Percentiles rank a stretch among this genome's conserved stretches.
phyloP scores from a whole-genome alignment of 2,797 vertebrate genomes.

The Mormyrops boulengeri region DNA sequence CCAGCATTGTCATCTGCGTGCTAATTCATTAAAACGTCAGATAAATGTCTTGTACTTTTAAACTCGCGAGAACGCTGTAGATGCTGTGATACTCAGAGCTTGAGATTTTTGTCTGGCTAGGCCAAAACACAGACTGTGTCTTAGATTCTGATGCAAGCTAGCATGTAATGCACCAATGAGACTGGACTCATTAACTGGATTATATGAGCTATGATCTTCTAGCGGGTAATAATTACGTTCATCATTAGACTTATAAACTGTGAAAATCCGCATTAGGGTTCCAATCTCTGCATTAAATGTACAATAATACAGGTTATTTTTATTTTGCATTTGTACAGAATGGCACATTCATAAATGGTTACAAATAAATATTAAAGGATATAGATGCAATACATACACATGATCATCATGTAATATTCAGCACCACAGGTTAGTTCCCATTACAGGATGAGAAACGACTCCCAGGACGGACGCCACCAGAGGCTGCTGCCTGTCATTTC shows the following conservation, averaged over 20 bases:
- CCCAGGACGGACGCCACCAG: background rate
- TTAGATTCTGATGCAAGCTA: background rate
- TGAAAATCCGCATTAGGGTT: background rate
- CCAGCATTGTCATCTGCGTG: background rate
- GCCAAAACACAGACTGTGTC: background rate
- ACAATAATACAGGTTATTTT: background rate
- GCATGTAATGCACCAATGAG: background rate
- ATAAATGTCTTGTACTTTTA: background rate
- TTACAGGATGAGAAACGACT: background rate
- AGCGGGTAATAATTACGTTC: background rate
- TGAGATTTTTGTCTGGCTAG: background rate
- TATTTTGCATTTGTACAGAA: background rate
- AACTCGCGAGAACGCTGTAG: background rate
- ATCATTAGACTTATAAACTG: background rate
- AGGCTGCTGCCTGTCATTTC: background rate
- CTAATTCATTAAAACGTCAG: background rate
- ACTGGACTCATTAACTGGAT: background rate
- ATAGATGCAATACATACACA: background rate
- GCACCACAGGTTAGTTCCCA: background rate
- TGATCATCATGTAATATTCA: background rate
- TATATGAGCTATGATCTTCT: background rate
- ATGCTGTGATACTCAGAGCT: background rate
- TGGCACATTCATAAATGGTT: background rate
- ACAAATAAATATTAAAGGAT: background rate
- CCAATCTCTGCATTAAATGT: no score